Percentiles rank a stretch among this genome's conserved stretches.
Conservation (phyloP, 2,113 vertebrate genomes). For the Vicugna pacos region DNA sequence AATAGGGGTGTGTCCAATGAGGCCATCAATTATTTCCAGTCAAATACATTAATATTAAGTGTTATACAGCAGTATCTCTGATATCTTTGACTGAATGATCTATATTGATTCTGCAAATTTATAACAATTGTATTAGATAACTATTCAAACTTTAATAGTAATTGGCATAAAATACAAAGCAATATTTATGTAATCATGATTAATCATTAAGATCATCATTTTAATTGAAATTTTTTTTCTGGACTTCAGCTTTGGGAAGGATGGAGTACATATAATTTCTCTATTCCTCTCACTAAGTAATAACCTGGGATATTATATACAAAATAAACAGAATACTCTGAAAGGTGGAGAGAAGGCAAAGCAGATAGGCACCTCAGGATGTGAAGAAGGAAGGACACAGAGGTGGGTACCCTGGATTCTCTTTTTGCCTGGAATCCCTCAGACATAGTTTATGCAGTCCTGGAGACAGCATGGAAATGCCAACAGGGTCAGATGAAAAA, state of each 20-base stretch:
- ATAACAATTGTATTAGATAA: not conserved
- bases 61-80: not conserved
- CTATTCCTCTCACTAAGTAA: not conserved
- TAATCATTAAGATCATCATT: not conserved
- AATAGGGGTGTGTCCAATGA: not conserved
- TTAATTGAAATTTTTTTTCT: not conserved
- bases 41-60: not conserved
- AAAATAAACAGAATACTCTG: not conserved
- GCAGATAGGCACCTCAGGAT: accelerated
- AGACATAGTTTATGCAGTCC: not conserved
- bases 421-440: not conserved
- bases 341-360: not conserved
- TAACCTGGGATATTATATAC: not conserved
- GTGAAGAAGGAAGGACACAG: too few species aligned
- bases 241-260: not conserved
- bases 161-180: not conserved
- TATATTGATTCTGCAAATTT: not conserved
- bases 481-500: not conserved
- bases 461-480: not conserved
- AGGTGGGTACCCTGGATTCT: not conserved
- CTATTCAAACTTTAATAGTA: not conserved
- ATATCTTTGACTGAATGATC: not conserved
- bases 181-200: not conserved
- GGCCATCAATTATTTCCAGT: not conserved
- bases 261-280: not conserved